Evolutionary conservation across 2,888 invertebrate genomes (phyloP).

Genomic region (Tigriopus californicus): DNA sequence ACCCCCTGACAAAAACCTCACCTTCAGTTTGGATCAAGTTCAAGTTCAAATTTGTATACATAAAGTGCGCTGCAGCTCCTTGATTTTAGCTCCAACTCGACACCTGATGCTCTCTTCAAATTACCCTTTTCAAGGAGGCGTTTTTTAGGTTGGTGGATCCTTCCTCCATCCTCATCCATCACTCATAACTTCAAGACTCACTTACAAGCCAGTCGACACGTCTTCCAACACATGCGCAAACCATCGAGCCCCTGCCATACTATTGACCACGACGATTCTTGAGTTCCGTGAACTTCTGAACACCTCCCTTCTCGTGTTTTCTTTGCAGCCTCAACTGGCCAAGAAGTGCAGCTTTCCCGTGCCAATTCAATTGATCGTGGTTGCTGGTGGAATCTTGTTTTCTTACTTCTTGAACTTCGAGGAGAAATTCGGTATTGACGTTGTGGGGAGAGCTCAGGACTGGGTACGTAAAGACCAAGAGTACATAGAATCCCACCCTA

Average conservation of each 20-base stretch:
- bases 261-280: neutral
- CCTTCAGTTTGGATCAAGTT: too few relatives aligned
- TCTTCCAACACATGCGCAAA: too few relatives aligned
- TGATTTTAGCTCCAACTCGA: neutral
- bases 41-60: too few relatives aligned
- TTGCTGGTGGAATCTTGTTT: slow-evolving; percentile 47
- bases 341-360: slow-evolving; percentile 51
- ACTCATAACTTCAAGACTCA: neutral
- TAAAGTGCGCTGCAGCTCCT: too few relatives aligned
- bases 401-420: slow-evolving; percentile 42
- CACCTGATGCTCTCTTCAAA: too few relatives aligned
- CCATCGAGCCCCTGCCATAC: too few relatives aligned
- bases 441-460: slow-evolving; percentile 60
- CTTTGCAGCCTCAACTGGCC: slow-evolving; percentile 24
- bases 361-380: slow-evolving; percentile 62
- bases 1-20: too few relatives aligned
- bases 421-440: slow-evolving; percentile 38
- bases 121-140: too few relatives aligned
- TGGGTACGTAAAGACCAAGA: slow-evolving; percentile 39
- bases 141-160: too few relatives aligned
- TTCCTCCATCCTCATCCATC: too few relatives aligned
- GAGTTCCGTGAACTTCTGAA: neutral
- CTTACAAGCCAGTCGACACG: neutral
- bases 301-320: neutral
- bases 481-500: neutral